Percentiles rank a stretch among this genome's conserved stretches.
These are phyloP conservation scores for Diabrotica undecimpunctata DNA, from an alignment of 1,140 invertebrate species.

Conservation along the genomic window DNA sequence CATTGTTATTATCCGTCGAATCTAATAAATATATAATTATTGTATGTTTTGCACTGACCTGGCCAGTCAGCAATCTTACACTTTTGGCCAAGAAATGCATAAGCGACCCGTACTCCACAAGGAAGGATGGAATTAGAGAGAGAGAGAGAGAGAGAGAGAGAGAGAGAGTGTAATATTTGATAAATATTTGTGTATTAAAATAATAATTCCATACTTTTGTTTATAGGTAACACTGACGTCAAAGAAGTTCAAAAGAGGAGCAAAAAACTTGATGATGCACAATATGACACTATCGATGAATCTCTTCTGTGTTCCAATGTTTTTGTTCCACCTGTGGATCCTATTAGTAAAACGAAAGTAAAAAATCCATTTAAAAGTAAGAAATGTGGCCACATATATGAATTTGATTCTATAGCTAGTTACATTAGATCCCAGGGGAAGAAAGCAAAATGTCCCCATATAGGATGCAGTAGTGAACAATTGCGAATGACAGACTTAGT, in stretches of 20 bases:
- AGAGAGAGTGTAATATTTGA: no score
- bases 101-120: no score
- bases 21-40: no score
- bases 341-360: slow-evolving; percentile 35
- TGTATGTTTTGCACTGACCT: no score
- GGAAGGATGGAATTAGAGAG: no score
- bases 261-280: slow-evolving; percentile 17
- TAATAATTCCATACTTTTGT: no score
- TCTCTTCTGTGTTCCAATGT: slow-evolving; percentile 33
- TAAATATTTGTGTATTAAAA: no score
- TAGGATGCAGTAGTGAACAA: slow-evolving; percentile 35
- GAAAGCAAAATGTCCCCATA: slow-evolving; percentile 37
- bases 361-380: slow-evolving; percentile 33
- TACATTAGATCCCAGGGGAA: slow-evolving; percentile 36
- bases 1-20: no score
- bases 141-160: no score
- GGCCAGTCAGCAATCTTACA: no score
- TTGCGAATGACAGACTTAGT: slow-evolving; percentile 29
- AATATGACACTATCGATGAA: slow-evolving; percentile 33
- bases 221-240: slow-evolving; percentile 8
- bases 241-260: slow-evolving; percentile 24
- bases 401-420: slow-evolving; percentile 30
- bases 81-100: no score
- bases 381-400: slow-evolving; percentile 38
- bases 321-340: slow-evolving; percentile 37